Evolutionary conservation across 2,888 invertebrate genomes (phyloP), one percentile per base, ranked within the genome.

Genomic region (Nephrocerus scutellatus): DNA sequence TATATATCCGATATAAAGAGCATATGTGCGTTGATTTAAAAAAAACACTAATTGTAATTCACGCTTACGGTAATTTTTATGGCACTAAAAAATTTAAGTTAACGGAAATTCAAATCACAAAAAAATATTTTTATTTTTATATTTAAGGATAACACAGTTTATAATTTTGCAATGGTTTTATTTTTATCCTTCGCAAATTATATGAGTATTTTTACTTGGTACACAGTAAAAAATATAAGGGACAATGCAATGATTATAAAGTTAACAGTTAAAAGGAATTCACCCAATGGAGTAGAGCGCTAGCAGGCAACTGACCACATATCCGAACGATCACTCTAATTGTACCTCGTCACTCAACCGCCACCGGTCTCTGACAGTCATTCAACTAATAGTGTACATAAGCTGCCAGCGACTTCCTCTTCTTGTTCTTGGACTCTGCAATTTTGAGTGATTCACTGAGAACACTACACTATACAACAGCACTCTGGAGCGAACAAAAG

Each of bases 271-370:
- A 8, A 22, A 9, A 9, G 10, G 23, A 22, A 9, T 22, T 59
- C 63, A 63, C 59, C 66, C 63, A 59, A 47, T 54, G 53, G 52
- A 51, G 55, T 52, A 55, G 61, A 64, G 56, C 53, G 60, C 59
- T 57, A 62, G 54, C 55, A 53, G 54, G 50, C 61, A 64, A 66
- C 67, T 67, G 62, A 66, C 55, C 60, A 52, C 51, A 53, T 39
- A 50, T 45, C 43, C 46, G 33, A 39, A 44, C 46, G 53, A 52
- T 54, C 49, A 46, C 50, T 51, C 43, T 47, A 51, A 54, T 52
- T 51, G 52, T 53, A 54, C 49, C 51, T 48, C 50, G 26, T 43
- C 36, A 40, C n/a, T n/a, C n/a, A n/a, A n/a, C n/a, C n/a, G n/a
- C n/a, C n/a, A n/a, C n/a, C n/a, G n/a, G n/a, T n/a, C n/a, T n/a